Evolutionary conservation across 2,797 vertebrate genomes (phyloP), one percentile per base, ranked within the genome.

Genomic region (Rhadinocentrus ornatus): DNA sequence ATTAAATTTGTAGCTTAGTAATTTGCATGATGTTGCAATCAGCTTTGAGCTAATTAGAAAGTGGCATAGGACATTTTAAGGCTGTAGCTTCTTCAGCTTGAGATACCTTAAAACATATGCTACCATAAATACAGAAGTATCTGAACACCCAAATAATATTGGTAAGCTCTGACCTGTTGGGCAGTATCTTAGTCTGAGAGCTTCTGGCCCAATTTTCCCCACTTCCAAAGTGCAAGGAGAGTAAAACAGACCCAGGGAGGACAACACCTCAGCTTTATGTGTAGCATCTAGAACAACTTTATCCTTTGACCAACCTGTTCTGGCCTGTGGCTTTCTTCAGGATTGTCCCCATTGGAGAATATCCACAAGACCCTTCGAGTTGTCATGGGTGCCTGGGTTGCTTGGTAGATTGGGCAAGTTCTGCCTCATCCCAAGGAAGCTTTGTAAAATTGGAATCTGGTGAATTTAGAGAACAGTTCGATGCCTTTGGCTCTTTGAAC

Each of bases 21-120:
- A 86, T 83, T 92, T 83, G 71, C 77, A 78, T 77, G 41, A 22
- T 80, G 78, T 80, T 91, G 75, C 67, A 84, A 37, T 78, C 77
- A 79, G 65, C 76, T 77, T 69, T 66, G 60, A 34, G n/a, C 73
- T 26, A 24, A 52, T 52, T 24, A 13, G 50, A 52, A 52, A 26
- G 22, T 4, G 50, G 4, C 22, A 22, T 24, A 48, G n/a, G 11
- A n/a, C 20, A 48, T n/a, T 48, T 48, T n/a, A 26, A 52, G 2
- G 22, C n/a, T 48, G 44, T 52, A 52, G 50, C 50, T 52, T 24
- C 12, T 12, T 53, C 5, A 53, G 27, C 22, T 53, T 5, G 22
- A 53, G 3, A 15, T 52, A 11, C 50, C 11, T 26, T 26, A 24
- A 26, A 12, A 27, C 50, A 16, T 10, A 22, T 11, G 22, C 20